phyloP scores from a whole-genome alignment of 1,140 invertebrate species.

The Bombus balteatus region DNA sequence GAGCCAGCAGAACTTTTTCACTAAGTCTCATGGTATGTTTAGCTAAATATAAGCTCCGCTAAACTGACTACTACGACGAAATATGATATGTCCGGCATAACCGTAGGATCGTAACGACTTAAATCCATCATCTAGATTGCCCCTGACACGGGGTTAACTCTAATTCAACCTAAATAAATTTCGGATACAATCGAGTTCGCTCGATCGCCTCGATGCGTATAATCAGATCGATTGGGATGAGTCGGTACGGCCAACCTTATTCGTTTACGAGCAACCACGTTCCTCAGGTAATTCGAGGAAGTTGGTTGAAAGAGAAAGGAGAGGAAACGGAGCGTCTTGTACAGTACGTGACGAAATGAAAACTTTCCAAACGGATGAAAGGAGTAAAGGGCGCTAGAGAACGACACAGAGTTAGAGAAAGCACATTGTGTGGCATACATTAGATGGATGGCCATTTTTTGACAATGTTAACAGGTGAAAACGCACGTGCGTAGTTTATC shows the following conservation, averaged over 20 bases:
- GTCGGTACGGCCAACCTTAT: background rate
- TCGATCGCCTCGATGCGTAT: background rate
- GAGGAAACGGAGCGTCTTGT: background rate
- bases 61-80: conserved; percentile 23
- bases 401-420: conserved; percentile 35
- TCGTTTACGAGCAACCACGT: background rate
- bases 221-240: background rate
- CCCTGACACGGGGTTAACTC: conserved; percentile 5
- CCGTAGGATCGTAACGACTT: conserved; percentile 27
- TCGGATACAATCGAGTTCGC: background rate
- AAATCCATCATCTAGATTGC: conserved; percentile 29
- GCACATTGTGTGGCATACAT: background rate
- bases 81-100: conserved; percentile 32
- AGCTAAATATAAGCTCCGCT: background rate
- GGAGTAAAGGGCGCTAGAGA: conserved; percentile 5
- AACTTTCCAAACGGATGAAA: conserved; percentile 26
- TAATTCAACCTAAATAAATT: conserved; percentile 29
- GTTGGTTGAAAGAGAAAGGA: conserved; percentile 36
- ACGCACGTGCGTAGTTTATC: too few species aligned
- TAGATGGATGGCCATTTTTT: background rate
- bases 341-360: background rate
- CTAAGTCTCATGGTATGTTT: background rate
- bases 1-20: background rate
- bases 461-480: background rate
- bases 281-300: background rate